These are phyloP conservation scores for Sminthurinus signatus DNA, from an alignment of 1,140 invertebrate species.

Conservation along the genomic window DNA sequence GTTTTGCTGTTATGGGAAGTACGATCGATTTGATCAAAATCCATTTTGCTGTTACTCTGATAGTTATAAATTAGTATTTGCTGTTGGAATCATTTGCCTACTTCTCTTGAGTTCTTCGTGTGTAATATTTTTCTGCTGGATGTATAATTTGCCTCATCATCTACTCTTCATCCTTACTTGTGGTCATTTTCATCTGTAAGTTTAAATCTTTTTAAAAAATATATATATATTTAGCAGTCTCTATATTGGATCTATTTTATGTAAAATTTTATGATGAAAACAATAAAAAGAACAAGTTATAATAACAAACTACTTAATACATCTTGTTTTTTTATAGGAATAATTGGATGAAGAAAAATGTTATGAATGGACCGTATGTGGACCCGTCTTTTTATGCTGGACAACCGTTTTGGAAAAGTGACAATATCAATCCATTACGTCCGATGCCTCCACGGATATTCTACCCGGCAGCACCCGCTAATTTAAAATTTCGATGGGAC, in stretches of 20 bases:
- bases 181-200: conserved; percentile 37
- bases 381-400: conserved; percentile 37
- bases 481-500: conserved; percentile 31
- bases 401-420: conserved; percentile 35
- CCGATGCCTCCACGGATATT: conserved; percentile 40
- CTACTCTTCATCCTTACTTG: conserved; percentile 33
- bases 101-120: conserved; percentile 22
- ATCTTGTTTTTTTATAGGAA: conserved; percentile 21
- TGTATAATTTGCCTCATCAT: conserved; percentile 37
- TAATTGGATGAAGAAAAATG: conserved; percentile 28
- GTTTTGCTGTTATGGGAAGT: conserved; percentile 32
- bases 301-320: background rate
- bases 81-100: conserved; percentile 34
- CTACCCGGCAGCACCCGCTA: conserved; percentile 31
- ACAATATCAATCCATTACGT: conserved; percentile 25
- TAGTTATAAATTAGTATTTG: conserved; percentile 35
- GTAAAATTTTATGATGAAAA: background rate
- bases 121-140: conserved; percentile 35
- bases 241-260: background rate
- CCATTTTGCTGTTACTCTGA: conserved; percentile 40
- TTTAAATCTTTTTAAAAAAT: background rate
- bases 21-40: conserved; percentile 22
- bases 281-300: too few relatives aligned
- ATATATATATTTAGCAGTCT: background rate
- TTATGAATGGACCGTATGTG: conserved; percentile 32